A percentile compares a stretch with the other conserved stretches of the same genome.
phyloP scores from a whole-genome alignment of 2,888 invertebrate species.

The Bombyx huttoni region DNA sequence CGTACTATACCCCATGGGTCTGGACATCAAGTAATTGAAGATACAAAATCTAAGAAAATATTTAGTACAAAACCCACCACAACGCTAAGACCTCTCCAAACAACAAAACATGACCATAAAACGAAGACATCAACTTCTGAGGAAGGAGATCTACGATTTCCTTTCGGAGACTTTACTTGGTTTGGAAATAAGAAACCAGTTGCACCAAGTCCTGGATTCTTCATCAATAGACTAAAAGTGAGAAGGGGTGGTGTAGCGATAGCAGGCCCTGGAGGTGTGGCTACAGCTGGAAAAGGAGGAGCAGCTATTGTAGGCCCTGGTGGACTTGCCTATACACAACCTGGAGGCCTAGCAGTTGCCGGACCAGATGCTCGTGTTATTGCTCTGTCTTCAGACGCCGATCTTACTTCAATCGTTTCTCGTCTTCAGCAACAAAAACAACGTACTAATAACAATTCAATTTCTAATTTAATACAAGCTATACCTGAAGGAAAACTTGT shows the following conservation, averaged over 20 bases:
- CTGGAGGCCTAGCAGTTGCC: constrained; percentile 81
- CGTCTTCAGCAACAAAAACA: constrained; percentile 44
- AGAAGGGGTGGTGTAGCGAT: constrained; percentile 84
- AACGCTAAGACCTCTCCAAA: constrained; percentile 30
- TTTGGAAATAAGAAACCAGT: constrained; percentile 26
- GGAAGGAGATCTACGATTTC: constrained; percentile 14
- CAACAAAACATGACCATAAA: constrained; percentile 16
- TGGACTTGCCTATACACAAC: constrained; percentile 82
- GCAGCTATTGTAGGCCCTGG: constrained; percentile 86
- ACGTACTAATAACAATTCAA: constrained; percentile 33
- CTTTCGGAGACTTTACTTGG: constrained; percentile 12
- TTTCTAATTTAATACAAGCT: constrained; percentile 50
- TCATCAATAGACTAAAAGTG: constrained; percentile 79
- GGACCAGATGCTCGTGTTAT: constrained; percentile 81
- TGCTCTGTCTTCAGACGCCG: constrained; percentile 74
- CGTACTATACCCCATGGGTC: constrained; percentile 29
- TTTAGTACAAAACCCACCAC: constrained; percentile 23
- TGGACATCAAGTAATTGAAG: constrained; percentile 24
- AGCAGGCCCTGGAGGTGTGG: constrained; percentile 86
- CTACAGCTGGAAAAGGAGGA: constrained; percentile 84
- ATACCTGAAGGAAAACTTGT: constrained; percentile 79
- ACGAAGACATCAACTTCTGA: constrained; percentile 25
- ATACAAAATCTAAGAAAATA: constrained; percentile 30
- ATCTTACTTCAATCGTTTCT: constrained; percentile 69
- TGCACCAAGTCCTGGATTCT: constrained; percentile 73